A percentile compares a stretch with the other conserved stretches of the same genome.
phyloP scores from a whole-genome alignment of 2,113 vertebrate species.

The Poeciliopsis turrubarensis region DNA sequence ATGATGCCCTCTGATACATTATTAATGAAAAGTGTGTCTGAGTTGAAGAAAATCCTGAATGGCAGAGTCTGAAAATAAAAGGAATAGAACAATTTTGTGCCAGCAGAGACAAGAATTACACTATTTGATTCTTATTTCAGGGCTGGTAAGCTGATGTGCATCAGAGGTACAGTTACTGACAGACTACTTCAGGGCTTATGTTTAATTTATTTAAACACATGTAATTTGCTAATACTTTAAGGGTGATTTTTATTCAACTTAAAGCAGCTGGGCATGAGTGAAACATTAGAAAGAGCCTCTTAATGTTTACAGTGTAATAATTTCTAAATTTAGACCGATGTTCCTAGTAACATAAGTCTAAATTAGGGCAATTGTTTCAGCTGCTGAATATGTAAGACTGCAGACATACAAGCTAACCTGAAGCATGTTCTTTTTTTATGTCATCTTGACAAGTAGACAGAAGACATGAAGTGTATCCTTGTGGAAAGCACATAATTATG shows the following conservation, averaged over 20 bases:
- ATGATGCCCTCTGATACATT: not conserved
- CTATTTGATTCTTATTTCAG: no score
- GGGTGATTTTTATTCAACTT: not conserved
- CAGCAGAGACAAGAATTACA: no score
- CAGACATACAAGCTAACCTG: constrained; percentile 20
- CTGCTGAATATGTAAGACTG: constrained; percentile 15
- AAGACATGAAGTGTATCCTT: constrained; percentile 48
- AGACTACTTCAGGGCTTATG: not conserved
- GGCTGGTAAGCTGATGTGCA: no score
- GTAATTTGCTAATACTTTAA: not conserved
- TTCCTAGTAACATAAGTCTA: not conserved
- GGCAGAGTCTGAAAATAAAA: not conserved
- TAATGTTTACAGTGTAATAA: not conserved
- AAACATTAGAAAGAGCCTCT: not conserved
- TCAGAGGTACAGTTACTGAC: no score
- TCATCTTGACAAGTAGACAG: constrained; percentile 44
- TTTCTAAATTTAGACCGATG: not conserved
- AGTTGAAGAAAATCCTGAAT: not conserved
- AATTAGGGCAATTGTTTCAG: constrained; percentile 3
- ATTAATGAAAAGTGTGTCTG: not conserved
- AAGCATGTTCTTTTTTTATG: constrained; percentile 33
- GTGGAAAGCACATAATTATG: constrained; percentile 39
- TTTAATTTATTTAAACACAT: not conserved
- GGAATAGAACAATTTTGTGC: no score
- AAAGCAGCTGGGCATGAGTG: not conserved